Percentiles rank a stretch among this genome's conserved stretches.
phyloP scores from a whole-genome alignment of 1,140 invertebrate genomes.

The Microplitis demolitor region DNA sequence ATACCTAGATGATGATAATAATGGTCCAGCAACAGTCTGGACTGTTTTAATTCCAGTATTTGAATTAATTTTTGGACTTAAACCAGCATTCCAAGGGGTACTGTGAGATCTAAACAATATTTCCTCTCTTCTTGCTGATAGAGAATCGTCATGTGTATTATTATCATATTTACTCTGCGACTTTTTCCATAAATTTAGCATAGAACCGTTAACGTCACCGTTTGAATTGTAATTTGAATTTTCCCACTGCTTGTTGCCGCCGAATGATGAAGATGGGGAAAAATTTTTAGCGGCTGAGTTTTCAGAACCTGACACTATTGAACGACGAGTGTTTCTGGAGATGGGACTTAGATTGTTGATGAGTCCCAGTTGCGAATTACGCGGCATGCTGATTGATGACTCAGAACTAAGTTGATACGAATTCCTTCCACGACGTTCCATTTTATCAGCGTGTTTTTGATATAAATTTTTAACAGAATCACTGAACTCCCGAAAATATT shows the following conservation, averaged over 20 bases:
- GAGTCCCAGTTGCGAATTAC: conserved; percentile 26
- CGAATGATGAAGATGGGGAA: not conserved
- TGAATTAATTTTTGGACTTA: conserved; percentile 46
- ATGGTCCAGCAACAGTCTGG: conserved; percentile 51
- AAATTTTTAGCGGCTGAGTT: not conserved
- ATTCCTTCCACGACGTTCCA: conserved; percentile 36
- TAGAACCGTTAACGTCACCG: conserved; percentile 27
- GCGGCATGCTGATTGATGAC: conserved; percentile 16
- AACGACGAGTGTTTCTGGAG: not conserved
- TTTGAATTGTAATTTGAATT: conserved; percentile 23
- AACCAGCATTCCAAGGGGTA: conserved; percentile 48
- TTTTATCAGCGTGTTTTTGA: conserved; percentile 23
- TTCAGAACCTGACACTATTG: conserved; percentile 3
- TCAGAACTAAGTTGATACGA: conserved; percentile 46
- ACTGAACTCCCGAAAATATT: conserved; percentile 10
- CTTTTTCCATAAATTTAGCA: conserved; percentile 5
- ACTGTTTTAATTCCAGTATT: conserved; percentile 46
- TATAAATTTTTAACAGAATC: conserved; percentile 22
- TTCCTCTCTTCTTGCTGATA: conserved; percentile 32
- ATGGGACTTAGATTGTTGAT: conserved; percentile 40
- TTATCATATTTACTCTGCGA: conserved; percentile 15
- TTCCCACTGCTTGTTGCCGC: not conserved
- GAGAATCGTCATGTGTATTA: conserved; percentile 15
- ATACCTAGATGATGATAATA: conserved; percentile 54
- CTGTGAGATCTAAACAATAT: conserved; percentile 37